Conservation (phyloP, 2,888 invertebrate species). For the Neocrepidodera transversa region DNA sequence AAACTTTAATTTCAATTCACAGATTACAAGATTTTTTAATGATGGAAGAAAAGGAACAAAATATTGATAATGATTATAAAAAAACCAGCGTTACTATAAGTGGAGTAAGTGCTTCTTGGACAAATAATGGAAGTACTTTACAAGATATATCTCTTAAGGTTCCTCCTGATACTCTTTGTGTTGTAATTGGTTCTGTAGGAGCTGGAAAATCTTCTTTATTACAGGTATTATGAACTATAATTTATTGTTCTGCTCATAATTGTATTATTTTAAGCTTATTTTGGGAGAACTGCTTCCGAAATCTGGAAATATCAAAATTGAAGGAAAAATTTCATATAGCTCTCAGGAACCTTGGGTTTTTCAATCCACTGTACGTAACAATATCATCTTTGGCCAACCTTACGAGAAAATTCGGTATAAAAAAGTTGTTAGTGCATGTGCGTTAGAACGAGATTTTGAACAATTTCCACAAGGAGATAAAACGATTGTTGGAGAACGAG, state of each 20-base stretch:
- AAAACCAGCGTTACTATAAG: constrained; percentile 44
- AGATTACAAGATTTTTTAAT: constrained; percentile 37
- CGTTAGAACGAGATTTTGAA: constrained; percentile 73
- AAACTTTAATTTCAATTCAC: constrained; percentile 38
- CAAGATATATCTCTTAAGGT: constrained; percentile 59
- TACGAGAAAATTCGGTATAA: constrained; percentile 55
- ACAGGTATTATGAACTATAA: constrained; percentile 49
- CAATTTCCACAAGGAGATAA: constrained; percentile 78
- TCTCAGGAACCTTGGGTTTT: constrained; percentile 87
- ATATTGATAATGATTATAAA: constrained; percentile 28
- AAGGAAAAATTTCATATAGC: constrained; percentile 76
- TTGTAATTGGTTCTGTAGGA: constrained; percentile 88
- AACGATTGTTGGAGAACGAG: constrained; percentile 78
- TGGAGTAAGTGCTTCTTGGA: constrained; percentile 52
- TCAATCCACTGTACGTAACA: constrained; percentile 84
- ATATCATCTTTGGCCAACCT: constrained; percentile 75
- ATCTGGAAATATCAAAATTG: constrained; percentile 69
- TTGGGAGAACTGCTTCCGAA: constrained; percentile 49
- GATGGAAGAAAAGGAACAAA: constrained; percentile 46
- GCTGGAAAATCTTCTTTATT: constrained; percentile 76
- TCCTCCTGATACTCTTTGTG: constrained; percentile 66
- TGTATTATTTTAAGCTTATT: constrained; percentile 48
- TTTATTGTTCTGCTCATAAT: too few species aligned
- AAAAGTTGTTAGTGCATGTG: constrained; percentile 71
- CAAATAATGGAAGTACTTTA: constrained; percentile 38